Base-by-base conservation (phyloP, 37 sponge, comb jelly and placozoan species). In the Petrosia ficiformis region DNA sequence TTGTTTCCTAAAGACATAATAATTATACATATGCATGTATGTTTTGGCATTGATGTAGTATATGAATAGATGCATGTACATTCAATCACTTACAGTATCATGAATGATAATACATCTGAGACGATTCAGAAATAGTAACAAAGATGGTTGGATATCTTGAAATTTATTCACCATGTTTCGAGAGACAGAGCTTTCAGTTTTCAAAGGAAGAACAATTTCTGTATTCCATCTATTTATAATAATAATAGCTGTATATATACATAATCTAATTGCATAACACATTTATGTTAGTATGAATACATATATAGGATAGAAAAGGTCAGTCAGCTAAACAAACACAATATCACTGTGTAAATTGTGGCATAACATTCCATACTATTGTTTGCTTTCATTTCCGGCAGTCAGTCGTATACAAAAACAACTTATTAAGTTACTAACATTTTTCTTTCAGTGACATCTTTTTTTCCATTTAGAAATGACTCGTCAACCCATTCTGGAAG, bases 81-180 rank as follows among this genome's bases (percentile, higher is more conserved):
- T 28, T 22, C 41, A 37, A 37, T 4, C 60, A 11, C 65, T n/a
- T 33, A 87, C 88, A 64, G 76, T 8, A 32, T 87, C 78, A 39
- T 80, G 78, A n/a, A 87, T 65, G 0, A 82, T 76, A 48, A 87
- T 87, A 52, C 77, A 81, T 39, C 88, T 68, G 22, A 87, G 73
- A 21, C 88, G 88, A 61, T 87, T 63, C 26, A 87, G 82, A 54
- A 87, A 87, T 42, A 87, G 88, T 25, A 87, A 73, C 0, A 87
- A 65, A 2, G 88, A 87, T 26, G 88, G 88, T 32, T 81, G 88
- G 10, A 87, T 59, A 35, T 87, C 88, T 1, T 70, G 35, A 37
- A 87, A 87, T 65, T 75, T 74, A 40, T 24, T 80, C 30, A 73
- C 67, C 72, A 86, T 61, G 42, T 40, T 42, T 1, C 36, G 65